A percentile compares a stretch with the other conserved stretches of the same genome.
Conservation (phyloP, 2,113 vertebrate species). For the Melospiza georgiana region DNA sequence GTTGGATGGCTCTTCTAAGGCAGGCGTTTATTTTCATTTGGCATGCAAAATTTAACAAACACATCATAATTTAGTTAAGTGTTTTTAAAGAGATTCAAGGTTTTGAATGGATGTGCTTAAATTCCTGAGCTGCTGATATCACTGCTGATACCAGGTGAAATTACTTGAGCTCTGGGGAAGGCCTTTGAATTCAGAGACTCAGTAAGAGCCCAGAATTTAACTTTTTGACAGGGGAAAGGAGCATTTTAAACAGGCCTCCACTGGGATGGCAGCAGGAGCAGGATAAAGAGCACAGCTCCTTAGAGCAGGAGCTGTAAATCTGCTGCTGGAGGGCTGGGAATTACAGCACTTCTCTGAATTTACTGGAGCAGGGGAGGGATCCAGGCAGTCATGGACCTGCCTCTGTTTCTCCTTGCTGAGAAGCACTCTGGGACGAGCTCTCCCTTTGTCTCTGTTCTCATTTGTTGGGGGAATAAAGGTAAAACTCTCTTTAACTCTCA, state of each 20-base stretch:
- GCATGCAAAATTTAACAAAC: neutral
- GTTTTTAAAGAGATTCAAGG: neutral
- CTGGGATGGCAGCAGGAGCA: neutral
- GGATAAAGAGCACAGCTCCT: neutral
- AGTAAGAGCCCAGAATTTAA: neutral
- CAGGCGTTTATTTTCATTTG: neutral
- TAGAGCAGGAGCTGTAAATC: neutral
- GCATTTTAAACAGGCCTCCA: neutral
- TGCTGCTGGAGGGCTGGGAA: neutral
- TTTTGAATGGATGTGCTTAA: neutral
- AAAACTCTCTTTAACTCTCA: neutral
- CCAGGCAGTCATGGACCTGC: neutral
- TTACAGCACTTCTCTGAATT: neutral
- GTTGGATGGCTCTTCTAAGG: neutral
- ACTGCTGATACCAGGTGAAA: neutral
- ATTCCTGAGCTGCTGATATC: neutral
- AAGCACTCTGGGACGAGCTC: neutral
- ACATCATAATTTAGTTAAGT: neutral
- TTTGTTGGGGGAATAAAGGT: neutral
- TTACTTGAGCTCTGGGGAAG: neutral
- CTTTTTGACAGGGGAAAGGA: neutral
- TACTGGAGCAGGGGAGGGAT: neutral
- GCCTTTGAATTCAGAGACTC: neutral
- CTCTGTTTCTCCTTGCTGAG: neutral
- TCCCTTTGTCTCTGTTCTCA: neutral